Percentiles rank a stretch among this genome's conserved stretches.
Evolutionary conservation across 92 coral and sea anemone species (phyloP).

Genomic region (Isaurus tuberculatus): DNA sequence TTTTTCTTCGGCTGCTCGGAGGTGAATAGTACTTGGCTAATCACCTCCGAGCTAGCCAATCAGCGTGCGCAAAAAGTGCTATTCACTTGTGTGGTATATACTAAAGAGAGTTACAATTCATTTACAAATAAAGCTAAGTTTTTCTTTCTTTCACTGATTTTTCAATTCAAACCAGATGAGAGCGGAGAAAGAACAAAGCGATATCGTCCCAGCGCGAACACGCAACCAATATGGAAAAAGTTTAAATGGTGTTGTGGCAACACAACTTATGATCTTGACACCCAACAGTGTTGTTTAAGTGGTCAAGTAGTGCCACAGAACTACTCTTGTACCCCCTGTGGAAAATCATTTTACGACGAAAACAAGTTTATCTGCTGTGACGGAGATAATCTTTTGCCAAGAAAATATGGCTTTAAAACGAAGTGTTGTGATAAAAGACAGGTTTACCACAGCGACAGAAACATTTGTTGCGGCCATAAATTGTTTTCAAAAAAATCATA

Average conservation of each 20-base stretch:
- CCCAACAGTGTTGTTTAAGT: slow-evolving; percentile 13
- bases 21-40: too few species aligned
- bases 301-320: slow-evolving; percentile 21
- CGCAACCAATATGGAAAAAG: not conserved
- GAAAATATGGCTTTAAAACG: slow-evolving; percentile 2
- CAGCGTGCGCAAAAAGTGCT: too few species aligned
- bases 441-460: slow-evolving; percentile 14
- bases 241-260: slow-evolving; percentile 19
- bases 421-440: not conserved
- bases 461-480: not conserved
- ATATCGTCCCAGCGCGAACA: not conserved
- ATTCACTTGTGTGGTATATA: too few species aligned
- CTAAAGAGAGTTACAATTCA: too few species aligned
- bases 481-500: not conserved
- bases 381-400: not conserved
- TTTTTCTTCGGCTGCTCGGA: too few species aligned
- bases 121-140: too few species aligned
- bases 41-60: too few species aligned
- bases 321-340: slow-evolving; percentile 32
- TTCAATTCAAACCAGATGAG: not conserved
- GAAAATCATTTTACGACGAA: slow-evolving; percentile 6
- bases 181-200: not conserved
- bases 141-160: too few species aligned
- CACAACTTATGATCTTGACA: not conserved
- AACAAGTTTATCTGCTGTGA: slow-evolving; percentile 22